Conservation (phyloP, 64 coral and sea anemone genomes). For the Astreopora myriophthalma region DNA sequence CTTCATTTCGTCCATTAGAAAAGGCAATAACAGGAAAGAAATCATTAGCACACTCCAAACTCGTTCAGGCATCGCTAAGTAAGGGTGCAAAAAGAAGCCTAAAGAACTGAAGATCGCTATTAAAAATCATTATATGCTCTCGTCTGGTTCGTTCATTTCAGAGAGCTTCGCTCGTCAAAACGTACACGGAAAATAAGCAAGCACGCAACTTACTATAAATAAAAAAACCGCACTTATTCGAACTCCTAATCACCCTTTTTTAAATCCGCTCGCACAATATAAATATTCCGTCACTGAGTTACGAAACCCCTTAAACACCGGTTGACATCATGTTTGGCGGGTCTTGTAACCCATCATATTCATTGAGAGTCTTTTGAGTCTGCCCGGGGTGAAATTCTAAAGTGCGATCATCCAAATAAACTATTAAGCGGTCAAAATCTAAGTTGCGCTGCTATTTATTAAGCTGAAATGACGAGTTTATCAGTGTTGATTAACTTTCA, state of each 20-base stretch:
- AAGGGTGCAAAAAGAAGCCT: background rate
- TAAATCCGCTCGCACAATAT: background rate
- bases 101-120: background rate
- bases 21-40: background rate
- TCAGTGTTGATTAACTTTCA: background rate
- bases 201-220: background rate
- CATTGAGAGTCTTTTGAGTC: background rate
- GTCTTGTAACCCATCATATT: too few species aligned
- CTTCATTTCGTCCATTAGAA: background rate
- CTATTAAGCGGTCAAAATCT: background rate
- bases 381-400: background rate
- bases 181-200: background rate
- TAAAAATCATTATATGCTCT: background rate
- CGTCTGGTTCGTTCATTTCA: background rate
- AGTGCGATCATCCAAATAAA: background rate
- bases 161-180: background rate
- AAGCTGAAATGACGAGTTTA: too few species aligned
- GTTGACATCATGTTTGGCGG: background rate
- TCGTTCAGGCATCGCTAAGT: background rate
- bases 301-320: background rate
- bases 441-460: too few species aligned
- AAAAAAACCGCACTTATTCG: background rate
- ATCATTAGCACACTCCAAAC: background rate
- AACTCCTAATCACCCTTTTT: background rate
- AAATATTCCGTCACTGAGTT: background rate